phyloP scores from a whole-genome alignment of 2,888 invertebrate species.

The Augiades crinisus region DNA sequence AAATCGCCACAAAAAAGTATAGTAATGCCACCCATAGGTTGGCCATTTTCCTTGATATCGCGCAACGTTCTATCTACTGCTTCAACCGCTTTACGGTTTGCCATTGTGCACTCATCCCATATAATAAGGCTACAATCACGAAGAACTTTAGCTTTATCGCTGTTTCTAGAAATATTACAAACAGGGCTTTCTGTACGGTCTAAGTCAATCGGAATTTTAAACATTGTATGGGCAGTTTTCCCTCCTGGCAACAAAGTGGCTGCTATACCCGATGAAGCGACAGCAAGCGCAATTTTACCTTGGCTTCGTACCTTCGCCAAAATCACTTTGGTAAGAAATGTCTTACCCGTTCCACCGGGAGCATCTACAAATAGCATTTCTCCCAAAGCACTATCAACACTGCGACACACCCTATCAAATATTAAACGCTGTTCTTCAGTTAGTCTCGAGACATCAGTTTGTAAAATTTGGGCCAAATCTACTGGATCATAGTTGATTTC shows the following conservation, averaged over 20 bases:
- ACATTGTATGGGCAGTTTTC: conserved; percentile 26
- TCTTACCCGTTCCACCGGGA: conserved; percentile 28
- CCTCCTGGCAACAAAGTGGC: conserved; percentile 28
- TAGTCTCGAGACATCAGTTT: conserved; percentile 23
- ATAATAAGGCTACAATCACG: conserved; percentile 39
- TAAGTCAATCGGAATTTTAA: conserved; percentile 36
- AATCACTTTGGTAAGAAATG: conserved; percentile 26
- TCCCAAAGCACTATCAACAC: conserved; percentile 27
- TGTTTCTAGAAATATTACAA: conserved; percentile 42
- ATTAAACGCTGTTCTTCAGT: conserved; percentile 24
- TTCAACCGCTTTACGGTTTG: conserved; percentile 35
- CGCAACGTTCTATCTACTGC: conserved; percentile 29
- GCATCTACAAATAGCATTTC: conserved; percentile 18
- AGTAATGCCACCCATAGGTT: conserved; percentile 29
- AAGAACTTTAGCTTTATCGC: conserved; percentile 41
- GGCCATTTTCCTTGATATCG: conserved; percentile 28
- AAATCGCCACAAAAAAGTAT: conserved; percentile 33
- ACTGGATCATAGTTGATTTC: no score
- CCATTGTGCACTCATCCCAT: conserved; percentile 31
- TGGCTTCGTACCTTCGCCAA: conserved; percentile 21
- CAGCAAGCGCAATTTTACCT: conserved; percentile 29
- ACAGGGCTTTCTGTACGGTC: conserved; percentile 36
- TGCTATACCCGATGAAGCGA: conserved; percentile 29
- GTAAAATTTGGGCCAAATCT: conserved; percentile 28
- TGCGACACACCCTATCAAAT: conserved; percentile 28